Conservation (phyloP, 2,888 invertebrate genomes). For the Ichneumoninae sp. region DNA sequence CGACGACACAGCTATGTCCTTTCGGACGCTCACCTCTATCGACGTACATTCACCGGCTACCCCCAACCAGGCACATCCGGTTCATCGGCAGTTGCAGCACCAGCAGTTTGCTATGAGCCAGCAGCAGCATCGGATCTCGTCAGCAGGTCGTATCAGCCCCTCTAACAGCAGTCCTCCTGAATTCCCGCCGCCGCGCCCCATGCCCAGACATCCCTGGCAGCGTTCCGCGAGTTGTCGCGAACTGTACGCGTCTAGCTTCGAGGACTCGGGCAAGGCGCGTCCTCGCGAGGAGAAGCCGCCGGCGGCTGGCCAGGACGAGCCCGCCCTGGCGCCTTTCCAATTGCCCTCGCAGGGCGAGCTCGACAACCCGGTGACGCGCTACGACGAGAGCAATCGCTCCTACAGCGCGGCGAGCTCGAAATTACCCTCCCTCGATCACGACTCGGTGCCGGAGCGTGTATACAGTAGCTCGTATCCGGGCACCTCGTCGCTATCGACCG, state of each 20-base stretch:
- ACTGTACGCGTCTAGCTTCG: conserved; percentile 91
- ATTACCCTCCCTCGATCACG: conserved; percentile 88
- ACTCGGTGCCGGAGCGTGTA: conserved; percentile 89
- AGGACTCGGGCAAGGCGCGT: conserved; percentile 89
- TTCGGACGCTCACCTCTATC: conserved; percentile 87
- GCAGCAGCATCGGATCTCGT: conserved; percentile 81
- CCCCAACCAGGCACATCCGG: conserved; percentile 85
- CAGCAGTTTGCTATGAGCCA: conserved; percentile 77
- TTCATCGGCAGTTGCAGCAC: conserved; percentile 74
- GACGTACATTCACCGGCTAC: conserved; percentile 86
- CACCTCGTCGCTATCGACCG: conserved; percentile 88
- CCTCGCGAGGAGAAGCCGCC: conserved; percentile 78
- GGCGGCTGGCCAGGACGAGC: conserved; percentile 54
- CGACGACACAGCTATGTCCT: conserved; percentile 87
- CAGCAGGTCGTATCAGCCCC: conserved; percentile 85
- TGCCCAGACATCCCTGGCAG: conserved; percentile 88
- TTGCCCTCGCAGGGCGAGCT: conserved; percentile 84
- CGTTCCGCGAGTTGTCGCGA: conserved; percentile 94
- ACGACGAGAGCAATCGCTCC: conserved; percentile 89
- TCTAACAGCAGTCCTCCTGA: conserved; percentile 84
- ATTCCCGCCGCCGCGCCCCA: conserved; percentile 84
- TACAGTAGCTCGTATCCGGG: conserved; percentile 95
- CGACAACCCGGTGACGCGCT: conserved; percentile 90
- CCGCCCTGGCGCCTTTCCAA: conserved; percentile 76
- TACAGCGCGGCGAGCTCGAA: conserved; percentile 88